Evolutionary conservation across 2,797 vertebrate genomes (phyloP), one percentile per base, ranked within the genome.

Genomic region (Pseudochirops cupreus): DNA sequence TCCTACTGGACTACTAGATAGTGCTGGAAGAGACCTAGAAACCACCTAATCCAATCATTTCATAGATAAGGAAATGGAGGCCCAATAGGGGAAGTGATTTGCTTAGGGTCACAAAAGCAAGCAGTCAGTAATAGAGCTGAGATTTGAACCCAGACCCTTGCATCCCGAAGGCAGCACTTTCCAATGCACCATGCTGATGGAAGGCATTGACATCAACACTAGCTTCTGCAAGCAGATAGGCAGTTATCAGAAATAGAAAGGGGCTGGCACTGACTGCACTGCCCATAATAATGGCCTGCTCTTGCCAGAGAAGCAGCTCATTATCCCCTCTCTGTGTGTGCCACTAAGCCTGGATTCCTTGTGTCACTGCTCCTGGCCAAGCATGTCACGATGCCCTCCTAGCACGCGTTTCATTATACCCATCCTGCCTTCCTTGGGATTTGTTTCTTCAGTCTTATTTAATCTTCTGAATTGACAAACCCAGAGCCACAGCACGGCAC

Each of bases 201-300:
- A 13, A 33, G 24, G 0, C 12, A 28, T 56, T 33, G 54, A 13
- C 31, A 16, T 18, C 1, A 18, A 11, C 59, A 90, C 3, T 46
- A 33, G 16, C 52, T 29, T 13, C 21, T 13, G 9, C 56, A n/a
- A 21, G 29, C 0, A 0, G 74, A 82, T 55, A 39, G n/a, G 67
- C 67, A n/a, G 52, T 21, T 10, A 5, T 0, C 0, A 0, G 9
- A 4, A 56, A 9, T 0, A 26, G 33, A 26, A 31, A 21, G 14
- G 46, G 50, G 13, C 56, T 53, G 92, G 16, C 6, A 4, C 2
- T 1, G 90, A 55, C 46, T 52, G 16, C 0, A 1, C 29, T 1
- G 4, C 92, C 18, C 59, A 31, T 52, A n/a, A 3, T 2, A 18
- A 0, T 0, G 11, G 87, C 50, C 89, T 90, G 1, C 12, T 58